Conservation (phyloP, 2,797 vertebrate species). For the Myotis myotis region DNA sequence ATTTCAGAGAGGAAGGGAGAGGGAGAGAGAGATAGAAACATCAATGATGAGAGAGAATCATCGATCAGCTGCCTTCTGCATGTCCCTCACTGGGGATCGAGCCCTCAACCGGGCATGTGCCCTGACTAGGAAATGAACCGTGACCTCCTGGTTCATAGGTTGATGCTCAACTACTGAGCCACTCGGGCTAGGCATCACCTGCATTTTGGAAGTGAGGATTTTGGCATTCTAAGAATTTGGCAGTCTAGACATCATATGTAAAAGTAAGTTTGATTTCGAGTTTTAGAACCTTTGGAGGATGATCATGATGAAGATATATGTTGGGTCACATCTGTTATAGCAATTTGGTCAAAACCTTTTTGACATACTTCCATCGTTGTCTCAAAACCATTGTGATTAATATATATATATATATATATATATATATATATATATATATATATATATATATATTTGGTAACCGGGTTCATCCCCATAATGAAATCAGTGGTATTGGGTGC, state of each 20-base stretch:
- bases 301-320: background rate
- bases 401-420: no score
- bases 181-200: background rate
- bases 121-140: no score
- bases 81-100: no score
- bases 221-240: background rate
- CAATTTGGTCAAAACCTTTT: background rate
- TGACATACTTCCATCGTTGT: background rate
- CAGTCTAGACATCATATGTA: background rate
- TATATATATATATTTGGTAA: background rate
- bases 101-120: no score
- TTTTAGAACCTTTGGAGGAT: background rate
- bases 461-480: background rate
- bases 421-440: background rate
- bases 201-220: background rate
- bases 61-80: no score
- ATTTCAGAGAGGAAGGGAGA: no score
- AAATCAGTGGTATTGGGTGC: background rate
- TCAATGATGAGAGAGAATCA: no score
- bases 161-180: no score
- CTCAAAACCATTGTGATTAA: background rate
- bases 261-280: background rate
- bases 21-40: no score
- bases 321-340: background rate
- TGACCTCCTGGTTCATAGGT: no score